Percentiles rank a stretch among this genome's conserved stretches.
Conservation (phyloP, 2,113 vertebrate species). For the Macaca nemestrina region DNA sequence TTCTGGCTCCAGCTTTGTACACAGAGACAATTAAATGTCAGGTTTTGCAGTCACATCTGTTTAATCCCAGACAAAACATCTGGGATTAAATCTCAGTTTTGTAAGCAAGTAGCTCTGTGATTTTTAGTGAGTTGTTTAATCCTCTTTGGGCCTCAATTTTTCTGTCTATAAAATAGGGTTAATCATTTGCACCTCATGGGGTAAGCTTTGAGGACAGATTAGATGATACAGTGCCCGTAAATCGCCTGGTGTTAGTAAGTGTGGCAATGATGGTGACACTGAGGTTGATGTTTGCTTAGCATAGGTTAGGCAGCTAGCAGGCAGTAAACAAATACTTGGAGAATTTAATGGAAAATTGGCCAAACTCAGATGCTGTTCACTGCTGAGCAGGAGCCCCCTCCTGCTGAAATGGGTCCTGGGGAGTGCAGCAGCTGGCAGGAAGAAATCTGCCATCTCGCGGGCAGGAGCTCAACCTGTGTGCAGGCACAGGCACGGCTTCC, state of each 20-base stretch:
- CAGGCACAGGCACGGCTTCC: accelerated
- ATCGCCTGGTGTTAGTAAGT: accelerated
- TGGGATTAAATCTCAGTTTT: not conserved
- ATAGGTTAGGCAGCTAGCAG: accelerated
- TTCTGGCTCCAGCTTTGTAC: not conserved
- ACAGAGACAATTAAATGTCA: not conserved
- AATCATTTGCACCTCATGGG: not conserved
- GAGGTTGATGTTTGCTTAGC: accelerated
- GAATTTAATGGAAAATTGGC: no score
- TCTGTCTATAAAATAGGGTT: not conserved
- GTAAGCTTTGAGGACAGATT: not conserved
- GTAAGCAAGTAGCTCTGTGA: not conserved
- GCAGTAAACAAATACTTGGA: not conserved
- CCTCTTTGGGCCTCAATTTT: not conserved
- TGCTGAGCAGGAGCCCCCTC: not conserved
- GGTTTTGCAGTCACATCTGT: not conserved
- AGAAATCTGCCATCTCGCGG: not conserved
- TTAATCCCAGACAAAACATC: not conserved
- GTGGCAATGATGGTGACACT: accelerated
- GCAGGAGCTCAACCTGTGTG: accelerated
- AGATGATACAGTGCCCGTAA: accelerated
- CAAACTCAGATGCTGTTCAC: not conserved
- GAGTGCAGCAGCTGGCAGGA: accelerated
- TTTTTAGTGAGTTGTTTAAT: not conserved
- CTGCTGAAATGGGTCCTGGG: not conserved